phyloP scores from a whole-genome alignment of 2,797 vertebrate species.

The Pseudochaenichthys georgianus region DNA sequence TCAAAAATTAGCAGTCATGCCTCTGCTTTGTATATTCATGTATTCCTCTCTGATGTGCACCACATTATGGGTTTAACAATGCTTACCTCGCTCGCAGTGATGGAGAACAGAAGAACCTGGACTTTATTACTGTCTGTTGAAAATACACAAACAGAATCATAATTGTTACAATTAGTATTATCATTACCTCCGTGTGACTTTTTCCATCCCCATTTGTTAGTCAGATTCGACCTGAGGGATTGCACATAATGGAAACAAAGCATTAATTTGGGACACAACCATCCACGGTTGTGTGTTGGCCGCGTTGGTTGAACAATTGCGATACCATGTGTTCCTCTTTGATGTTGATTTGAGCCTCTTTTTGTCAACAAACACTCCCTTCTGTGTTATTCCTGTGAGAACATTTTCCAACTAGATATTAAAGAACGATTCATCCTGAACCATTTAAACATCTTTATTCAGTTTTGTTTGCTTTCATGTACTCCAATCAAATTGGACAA shows the following conservation, averaged over 20 bases:
- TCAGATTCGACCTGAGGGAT: constrained; percentile 53
- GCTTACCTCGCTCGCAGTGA: constrained; percentile 38
- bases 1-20: constrained; percentile 51
- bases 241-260: constrained; percentile 39
- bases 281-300: background rate
- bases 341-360: constrained; percentile 34
- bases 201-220: constrained; percentile 47
- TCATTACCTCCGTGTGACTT: constrained; percentile 57
- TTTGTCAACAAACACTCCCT: constrained; percentile 9
- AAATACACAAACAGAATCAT: constrained; percentile 63
- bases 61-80: constrained; percentile 47
- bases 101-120: constrained; percentile 47
- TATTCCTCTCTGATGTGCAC: constrained; percentile 38
- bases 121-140: constrained; percentile 51
- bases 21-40: constrained; percentile 44
- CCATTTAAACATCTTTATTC: background rate
- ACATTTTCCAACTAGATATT: constrained; percentile 17
- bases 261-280: constrained; percentile 6
- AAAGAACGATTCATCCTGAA: constrained; percentile 8
- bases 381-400: constrained; percentile 9
- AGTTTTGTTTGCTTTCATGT: too few relatives aligned
- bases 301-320: background rate
- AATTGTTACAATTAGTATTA: constrained; percentile 64
- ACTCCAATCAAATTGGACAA: background rate
- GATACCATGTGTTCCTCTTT: constrained; percentile 38